Conservation (phyloP, 2,888 invertebrate species). For the Orthonevra nobilis region DNA sequence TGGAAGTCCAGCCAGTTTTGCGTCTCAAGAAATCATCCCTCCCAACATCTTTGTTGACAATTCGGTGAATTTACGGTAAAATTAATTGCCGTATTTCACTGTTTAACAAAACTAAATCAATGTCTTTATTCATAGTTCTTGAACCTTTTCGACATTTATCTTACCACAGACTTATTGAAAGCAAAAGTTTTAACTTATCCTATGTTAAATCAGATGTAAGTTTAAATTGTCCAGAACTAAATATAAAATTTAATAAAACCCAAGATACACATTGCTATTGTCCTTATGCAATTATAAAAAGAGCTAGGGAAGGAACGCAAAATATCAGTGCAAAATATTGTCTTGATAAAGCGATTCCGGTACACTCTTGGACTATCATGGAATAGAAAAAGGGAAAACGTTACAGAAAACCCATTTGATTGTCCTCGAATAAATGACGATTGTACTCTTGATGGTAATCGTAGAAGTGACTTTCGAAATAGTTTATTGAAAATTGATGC, state of each 20-base stretch:
- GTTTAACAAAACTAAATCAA: conserved; percentile 9
- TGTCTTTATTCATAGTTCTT: conserved; percentile 4
- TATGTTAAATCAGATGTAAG: not conserved
- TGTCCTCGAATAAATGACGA: not conserved
- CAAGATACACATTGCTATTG: not conserved
- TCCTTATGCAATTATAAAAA: not conserved
- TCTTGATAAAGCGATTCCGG: not conserved
- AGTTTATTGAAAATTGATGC: not conserved
- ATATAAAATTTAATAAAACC: not conserved
- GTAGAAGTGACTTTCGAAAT: not conserved
- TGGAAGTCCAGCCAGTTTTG: conserved; percentile 18
- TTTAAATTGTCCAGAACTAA: not conserved
- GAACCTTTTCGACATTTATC: not conserved
- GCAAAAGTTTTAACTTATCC: not conserved
- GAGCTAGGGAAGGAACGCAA: not conserved
- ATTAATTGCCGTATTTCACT: conserved; percentile 3
- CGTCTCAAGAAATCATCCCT: not conserved
- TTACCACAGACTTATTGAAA: not conserved
- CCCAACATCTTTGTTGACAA: not conserved
- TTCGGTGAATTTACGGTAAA: not conserved
- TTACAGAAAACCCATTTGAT: conserved; percentile 2
- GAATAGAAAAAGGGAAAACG: too few species aligned
- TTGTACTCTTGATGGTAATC: not conserved
- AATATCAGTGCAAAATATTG: not conserved
- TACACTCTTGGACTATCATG: too few species aligned